Evolutionary conservation across 2,797 vertebrate genomes (phyloP), one percentile per base, ranked within the genome.

Genomic region (Neosalanx taihuensis): DNA sequence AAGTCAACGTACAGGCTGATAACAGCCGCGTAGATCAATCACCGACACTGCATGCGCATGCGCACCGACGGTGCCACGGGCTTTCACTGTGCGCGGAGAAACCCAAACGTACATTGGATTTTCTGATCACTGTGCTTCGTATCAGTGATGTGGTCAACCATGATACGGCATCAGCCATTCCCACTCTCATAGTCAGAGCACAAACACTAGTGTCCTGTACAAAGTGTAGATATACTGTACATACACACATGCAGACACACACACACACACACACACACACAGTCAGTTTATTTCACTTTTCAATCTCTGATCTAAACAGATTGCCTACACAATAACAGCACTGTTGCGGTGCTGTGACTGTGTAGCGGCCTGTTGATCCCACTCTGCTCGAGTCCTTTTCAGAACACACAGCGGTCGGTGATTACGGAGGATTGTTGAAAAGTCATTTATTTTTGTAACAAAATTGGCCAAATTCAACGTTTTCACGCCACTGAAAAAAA

Each of bases 381-480:
- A 35, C 4, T 46, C 41, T 23, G 18, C 67, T 37, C n/a, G 30
- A 23, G 6, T 6, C 18, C 23, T 58, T 18, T 53, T 33, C 53
- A 35, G 51, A 23, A 31, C 29, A 29, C 17, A 68, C 7, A 20
- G 51, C 29, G 58, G 51, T 35, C 10, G 5, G 51, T 56, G 51
- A 51, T 66, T 29, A 51, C 6, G 57, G 67, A 31, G 10, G 67
- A 68, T 58, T 3, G 35, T 58, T 56, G 66, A 6, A 35, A 68
- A 35, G 18, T 9, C 12, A 58, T 68, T 31, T 53, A 9, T 15
- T 26, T 30, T 53, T 31, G 5, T 67, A 15, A n/a, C 33, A 30
- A n/a, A 56, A 68, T 20, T 68, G 66, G 66, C 66, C 26, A 68
- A 68, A 23, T 17, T 56, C 56, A 30, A 6, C 29, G 31, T 30